Conservation (phyloP, 2,113 vertebrate species). For the Sphyrna mokarran region DNA sequence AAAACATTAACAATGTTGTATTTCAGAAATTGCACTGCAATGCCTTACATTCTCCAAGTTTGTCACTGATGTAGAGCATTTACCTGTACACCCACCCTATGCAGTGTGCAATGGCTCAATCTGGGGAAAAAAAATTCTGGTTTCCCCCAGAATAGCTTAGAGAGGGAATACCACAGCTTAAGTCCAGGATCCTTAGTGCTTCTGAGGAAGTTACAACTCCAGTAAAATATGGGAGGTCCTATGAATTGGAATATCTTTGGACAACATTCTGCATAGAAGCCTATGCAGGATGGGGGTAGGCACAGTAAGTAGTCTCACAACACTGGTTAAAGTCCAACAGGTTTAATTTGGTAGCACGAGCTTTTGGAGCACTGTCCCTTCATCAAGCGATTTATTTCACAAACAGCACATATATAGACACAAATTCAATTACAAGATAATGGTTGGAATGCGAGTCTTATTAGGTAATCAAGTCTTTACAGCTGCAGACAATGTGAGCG, state of each 20-base stretch:
- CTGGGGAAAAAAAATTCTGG: background rate
- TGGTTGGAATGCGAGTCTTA: too few species aligned
- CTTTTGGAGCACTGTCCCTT: too few species aligned
- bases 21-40: background rate
- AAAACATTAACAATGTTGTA: background rate
- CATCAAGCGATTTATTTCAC: too few species aligned
- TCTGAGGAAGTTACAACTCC: background rate
- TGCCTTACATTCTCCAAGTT: background rate
- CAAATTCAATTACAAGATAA: too few species aligned
- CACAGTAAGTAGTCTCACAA: too few species aligned
- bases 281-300: too few species aligned
- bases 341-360: too few species aligned
- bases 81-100: background rate
- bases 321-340: too few species aligned
- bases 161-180: background rate
- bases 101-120: background rate
- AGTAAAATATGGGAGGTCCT: background rate
- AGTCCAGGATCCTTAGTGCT: background rate
- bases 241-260: background rate
- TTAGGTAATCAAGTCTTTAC: too few species aligned
- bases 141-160: background rate
- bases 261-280: background rate
- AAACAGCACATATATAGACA: too few species aligned
- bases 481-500: too few species aligned
- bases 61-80: background rate